Conservation (phyloP, 2,113 vertebrate species). For the Xenus cinereus region DNA sequence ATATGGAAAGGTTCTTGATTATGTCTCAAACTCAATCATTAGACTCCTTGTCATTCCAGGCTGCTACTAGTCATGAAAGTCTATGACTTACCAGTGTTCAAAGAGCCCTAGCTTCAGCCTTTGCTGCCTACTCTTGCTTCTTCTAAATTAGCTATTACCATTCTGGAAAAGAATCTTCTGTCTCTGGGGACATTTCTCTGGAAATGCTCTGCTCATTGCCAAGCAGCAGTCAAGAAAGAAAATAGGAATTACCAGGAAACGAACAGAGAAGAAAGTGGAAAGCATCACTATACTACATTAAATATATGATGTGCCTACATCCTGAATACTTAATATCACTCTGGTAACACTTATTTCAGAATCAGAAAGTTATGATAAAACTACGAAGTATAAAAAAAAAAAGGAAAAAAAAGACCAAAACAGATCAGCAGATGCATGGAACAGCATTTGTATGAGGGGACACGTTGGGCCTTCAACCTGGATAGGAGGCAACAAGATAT, state of each 20-base stretch:
- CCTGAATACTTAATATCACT: background rate
- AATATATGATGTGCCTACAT: accelerated
- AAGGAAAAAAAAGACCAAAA: background rate
- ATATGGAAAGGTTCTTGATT: background rate
- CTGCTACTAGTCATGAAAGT: background rate
- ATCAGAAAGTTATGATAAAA: background rate
- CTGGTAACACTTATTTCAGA: background rate
- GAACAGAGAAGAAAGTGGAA: background rate
- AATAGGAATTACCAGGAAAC: background rate
- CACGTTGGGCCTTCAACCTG: background rate
- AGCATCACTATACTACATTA: background rate
- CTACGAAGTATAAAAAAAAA: background rate
- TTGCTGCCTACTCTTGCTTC: background rate
- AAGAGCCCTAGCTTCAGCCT: background rate
- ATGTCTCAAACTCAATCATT: background rate
- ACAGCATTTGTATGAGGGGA: background rate
- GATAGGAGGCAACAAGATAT: background rate
- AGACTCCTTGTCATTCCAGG: background rate
- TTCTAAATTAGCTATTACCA: background rate
- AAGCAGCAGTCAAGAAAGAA: background rate
- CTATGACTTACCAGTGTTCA: background rate
- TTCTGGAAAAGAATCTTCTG: background rate
- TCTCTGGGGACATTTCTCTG: background rate
- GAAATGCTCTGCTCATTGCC: background rate
- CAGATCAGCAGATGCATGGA: background rate